Conservation (phyloP, 2,888 invertebrate species). For the Eupelmus urozonus region DNA sequence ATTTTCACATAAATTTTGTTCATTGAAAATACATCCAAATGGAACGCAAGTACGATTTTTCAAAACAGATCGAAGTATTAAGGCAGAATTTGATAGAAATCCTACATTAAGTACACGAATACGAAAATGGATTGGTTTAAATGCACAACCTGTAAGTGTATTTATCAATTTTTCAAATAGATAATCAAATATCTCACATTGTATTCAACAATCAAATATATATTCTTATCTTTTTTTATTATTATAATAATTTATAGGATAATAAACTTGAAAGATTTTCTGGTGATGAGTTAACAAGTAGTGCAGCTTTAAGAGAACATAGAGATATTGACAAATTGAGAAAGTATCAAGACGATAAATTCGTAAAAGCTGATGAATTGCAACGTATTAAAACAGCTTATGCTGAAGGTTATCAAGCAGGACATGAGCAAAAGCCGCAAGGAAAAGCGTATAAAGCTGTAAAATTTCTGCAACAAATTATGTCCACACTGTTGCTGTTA, state of each 20-base stretch:
- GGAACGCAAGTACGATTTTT: slow-evolving; percentile 84
- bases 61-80: slow-evolving; percentile 87
- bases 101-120: slow-evolving; percentile 78
- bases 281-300: slow-evolving; percentile 40
- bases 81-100: slow-evolving; percentile 85
- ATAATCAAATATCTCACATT: too few relatives aligned
- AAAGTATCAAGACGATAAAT: slow-evolving; percentile 79
- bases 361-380: slow-evolving; percentile 80
- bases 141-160: slow-evolving; percentile 58
- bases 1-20: slow-evolving; percentile 62
- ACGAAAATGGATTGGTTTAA: slow-evolving; percentile 67
- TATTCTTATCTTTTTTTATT: slow-evolving; percentile 31
- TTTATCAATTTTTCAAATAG: slow-evolving; percentile 2
- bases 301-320: slow-evolving; percentile 64
- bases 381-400: slow-evolving; percentile 91
- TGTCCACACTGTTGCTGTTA: slow-evolving; percentile 80
- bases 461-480: slow-evolving; percentile 86
- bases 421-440: slow-evolving; percentile 77
- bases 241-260: slow-evolving; percentile 59
- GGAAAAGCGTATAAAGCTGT: slow-evolving; percentile 79
- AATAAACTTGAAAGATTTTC: slow-evolving; percentile 58
- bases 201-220: slow-evolving; percentile 13
- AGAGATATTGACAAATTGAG: slow-evolving; percentile 78
- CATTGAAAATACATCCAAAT: slow-evolving; percentile 41
- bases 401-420: slow-evolving; percentile 93